Evolutionary conservation across 2,113 vertebrate genomes (phyloP).

Genomic region (Perca flavescens): DNA sequence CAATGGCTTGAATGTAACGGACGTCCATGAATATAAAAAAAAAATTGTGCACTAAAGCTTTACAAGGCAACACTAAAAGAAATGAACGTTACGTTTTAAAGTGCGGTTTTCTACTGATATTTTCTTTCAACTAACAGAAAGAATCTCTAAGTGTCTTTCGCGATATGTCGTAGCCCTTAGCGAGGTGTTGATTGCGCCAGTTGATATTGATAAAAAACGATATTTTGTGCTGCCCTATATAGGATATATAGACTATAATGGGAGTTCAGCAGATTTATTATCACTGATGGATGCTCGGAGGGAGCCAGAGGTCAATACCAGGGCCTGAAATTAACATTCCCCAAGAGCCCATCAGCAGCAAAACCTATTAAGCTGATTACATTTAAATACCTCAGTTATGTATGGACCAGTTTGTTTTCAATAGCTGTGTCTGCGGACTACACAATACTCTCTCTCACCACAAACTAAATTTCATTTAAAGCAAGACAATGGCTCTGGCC

Average conservation of each 20-base stretch:
- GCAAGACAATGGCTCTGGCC: not conserved
- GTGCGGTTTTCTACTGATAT: too few species aligned
- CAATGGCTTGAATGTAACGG: too few species aligned
- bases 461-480: not conserved
- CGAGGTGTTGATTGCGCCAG: too few species aligned
- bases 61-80: too few species aligned
- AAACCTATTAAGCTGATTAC: not conserved
- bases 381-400: constrained; percentile 4
- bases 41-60: too few species aligned
- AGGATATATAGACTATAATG: not conserved
- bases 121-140: too few species aligned
- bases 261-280: not conserved
- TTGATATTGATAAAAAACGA: too few species aligned
- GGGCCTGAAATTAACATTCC: not conserved
- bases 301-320: not conserved
- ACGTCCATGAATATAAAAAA: too few species aligned
- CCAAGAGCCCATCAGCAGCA: not conserved
- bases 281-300: not conserved
- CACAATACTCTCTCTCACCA: constrained; percentile 1
- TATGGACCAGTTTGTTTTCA: not conserved
- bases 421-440: not conserved
- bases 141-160: too few species aligned
- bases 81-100: too few species aligned
- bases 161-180: too few species aligned
- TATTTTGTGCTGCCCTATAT: too few species aligned